Evolutionary conservation across 2,797 vertebrate genomes (phyloP), one percentile per base, ranked within the genome.

Genomic region (Enteromius mattozi): DNA sequence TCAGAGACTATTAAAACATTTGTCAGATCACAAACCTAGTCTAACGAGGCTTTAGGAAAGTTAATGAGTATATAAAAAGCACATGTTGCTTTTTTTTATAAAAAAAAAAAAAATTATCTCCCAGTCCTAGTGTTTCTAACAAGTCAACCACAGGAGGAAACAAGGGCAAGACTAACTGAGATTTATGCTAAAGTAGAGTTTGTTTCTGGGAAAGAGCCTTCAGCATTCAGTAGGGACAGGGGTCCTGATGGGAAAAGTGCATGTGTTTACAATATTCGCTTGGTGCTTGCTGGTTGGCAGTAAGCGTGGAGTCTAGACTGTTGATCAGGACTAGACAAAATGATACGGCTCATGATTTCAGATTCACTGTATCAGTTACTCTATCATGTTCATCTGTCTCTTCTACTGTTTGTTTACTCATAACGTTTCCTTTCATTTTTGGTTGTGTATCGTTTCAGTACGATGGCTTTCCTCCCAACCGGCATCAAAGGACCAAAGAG

Each of bases 231-330:
- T 47, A 70, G 61, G 47, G 70, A 86, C 76, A 87, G 63, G 10
- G 81, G 87, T 88, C 87, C 72, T 89, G 86, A 86, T 33, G 79
- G 86, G 87, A 90, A 88, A 86, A 84, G 66, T 71, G 61, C 82
- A 76, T 70, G 83, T 87, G 85, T 92, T 91, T 86, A 88, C 85
- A 86, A 82, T 85, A 87, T 81, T 66, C 88, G 88, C 91, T 89
- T 89, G 84, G 82, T 88, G 74, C 87, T 81, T 77, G 14, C 82
- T 70, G 61, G 78, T 78, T 74, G 21, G 49, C 19, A 16, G 49
- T 65, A 72, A 79, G 87, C 80, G 63, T 61, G 78, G 84, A 63
- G 85, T 91, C 90, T 91, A 90, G 88, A 93, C 90, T 88, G 84
- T 90, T 89, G 42, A 65, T 24, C 61, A 40, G 13, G 27, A 47